Percentiles rank a stretch among this genome's conserved stretches.
Conservation (phyloP, 2,113 vertebrate species). For the Tylochromis polylepis region DNA sequence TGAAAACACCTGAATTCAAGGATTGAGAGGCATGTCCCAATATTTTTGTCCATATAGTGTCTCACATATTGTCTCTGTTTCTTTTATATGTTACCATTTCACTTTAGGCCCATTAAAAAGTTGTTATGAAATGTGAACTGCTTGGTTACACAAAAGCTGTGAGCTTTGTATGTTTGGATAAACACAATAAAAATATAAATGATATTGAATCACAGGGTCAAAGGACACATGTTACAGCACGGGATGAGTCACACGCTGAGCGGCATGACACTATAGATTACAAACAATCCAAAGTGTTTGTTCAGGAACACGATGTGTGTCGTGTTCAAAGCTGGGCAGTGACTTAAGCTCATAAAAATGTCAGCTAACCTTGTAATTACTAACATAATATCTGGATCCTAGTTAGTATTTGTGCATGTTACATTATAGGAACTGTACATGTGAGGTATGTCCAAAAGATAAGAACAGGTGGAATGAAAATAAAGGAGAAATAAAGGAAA, state of each 20-base stretch:
- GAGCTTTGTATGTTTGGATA: neutral
- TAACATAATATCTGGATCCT: neutral
- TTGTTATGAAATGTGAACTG: neutral
- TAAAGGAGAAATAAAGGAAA: neutral
- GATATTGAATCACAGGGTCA: slow-evolving; percentile 21
- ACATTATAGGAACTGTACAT: neutral
- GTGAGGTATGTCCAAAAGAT: neutral
- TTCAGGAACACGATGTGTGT: neutral
- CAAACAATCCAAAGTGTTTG: neutral
- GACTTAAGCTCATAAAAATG: neutral
- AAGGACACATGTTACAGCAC: neutral
- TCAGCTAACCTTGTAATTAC: neutral
- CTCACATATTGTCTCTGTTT: neutral
- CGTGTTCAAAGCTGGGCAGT: neutral
- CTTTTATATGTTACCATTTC: neutral
- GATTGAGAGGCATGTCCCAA: neutral
- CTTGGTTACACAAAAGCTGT: neutral
- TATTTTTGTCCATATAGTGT: neutral
- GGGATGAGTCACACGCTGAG: neutral
- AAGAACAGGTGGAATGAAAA: neutral
- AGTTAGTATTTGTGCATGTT: neutral
- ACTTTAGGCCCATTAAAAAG: neutral
- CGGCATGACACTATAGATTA: neutral
- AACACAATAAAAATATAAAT: neutral
- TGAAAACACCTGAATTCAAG: neutral